Conservation (phyloP, 2,797 vertebrate genomes). For the Aulostomus chinensis region DNA sequence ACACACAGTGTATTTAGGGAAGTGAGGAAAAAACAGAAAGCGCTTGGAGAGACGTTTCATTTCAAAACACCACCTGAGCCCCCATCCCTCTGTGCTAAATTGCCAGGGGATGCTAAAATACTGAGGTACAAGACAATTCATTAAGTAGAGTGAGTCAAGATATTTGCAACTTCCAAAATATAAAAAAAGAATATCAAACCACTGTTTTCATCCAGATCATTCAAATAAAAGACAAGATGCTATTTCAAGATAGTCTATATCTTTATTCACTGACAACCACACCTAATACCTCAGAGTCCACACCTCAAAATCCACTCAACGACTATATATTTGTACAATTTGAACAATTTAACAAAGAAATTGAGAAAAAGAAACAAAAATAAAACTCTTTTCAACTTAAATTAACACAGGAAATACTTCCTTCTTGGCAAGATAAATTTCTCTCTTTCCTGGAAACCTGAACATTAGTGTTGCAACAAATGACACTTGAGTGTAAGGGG, state of each 20-base stretch:
- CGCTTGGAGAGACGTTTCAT: conserved; percentile 60
- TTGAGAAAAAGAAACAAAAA: conserved; percentile 55
- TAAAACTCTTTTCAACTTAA: conserved; percentile 65
- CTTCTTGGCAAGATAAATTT: conserved; percentile 56
- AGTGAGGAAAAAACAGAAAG: conserved; percentile 1
- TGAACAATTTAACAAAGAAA: conserved; percentile 72
- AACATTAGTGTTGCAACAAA: conserved; percentile 70
- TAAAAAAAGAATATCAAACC: too few relatives aligned
- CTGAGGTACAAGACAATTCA: conserved; percentile 20
- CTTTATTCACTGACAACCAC: conserved; percentile 83
- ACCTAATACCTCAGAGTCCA: conserved; percentile 75
- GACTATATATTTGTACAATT: conserved; percentile 75
- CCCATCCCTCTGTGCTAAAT: conserved; percentile 54
- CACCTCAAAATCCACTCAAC: conserved; percentile 74
- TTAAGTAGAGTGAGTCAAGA: conserved; percentile 17
- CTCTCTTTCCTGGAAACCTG: conserved; percentile 56
- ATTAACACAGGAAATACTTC: conserved; percentile 63
- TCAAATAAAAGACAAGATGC: neutral
- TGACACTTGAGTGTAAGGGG: conserved; percentile 48
- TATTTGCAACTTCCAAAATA: conserved; percentile 13
- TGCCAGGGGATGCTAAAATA: conserved; percentile 34
- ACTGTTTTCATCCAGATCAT: neutral
- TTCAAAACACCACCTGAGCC: conserved; percentile 71
- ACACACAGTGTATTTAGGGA: conserved; percentile 5
- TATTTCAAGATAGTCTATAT: conserved; percentile 62